phyloP scores from a whole-genome alignment of 2,113 vertebrate genomes.

The Agelaius tricolor region DNA sequence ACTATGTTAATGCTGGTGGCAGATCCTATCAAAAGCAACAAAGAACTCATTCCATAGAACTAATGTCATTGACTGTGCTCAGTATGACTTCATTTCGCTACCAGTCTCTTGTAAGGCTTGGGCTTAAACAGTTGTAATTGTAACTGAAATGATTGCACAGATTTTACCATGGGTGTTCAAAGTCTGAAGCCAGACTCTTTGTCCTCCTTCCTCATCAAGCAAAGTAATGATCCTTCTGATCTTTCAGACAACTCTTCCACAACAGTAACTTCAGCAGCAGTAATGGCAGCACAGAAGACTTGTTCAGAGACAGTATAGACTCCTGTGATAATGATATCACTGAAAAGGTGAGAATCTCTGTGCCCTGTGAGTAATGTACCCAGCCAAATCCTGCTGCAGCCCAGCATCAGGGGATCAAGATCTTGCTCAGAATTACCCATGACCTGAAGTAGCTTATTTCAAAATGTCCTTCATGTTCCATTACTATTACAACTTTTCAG shows the following conservation, averaged over 20 bases:
- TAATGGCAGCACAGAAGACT: conserved; percentile 94
- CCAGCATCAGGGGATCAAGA: not conserved
- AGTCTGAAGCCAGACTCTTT: not conserved
- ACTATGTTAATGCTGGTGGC: not conserved
- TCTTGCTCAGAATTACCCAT: not conserved
- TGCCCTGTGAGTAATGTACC: not conserved
- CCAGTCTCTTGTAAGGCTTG: not conserved
- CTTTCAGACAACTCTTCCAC: conserved; percentile 90
- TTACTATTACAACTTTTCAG: not conserved
- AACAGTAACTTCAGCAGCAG: conserved; percentile 97
- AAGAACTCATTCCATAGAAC: not conserved
- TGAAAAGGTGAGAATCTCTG: conserved; percentile 83
- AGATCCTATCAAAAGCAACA: not conserved
- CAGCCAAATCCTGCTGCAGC: not conserved
- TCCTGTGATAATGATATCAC: conserved; percentile 93
- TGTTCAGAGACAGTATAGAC: conserved; percentile 95
- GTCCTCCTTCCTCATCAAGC: conserved; percentile 35
- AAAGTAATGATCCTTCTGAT: conserved; percentile 56
- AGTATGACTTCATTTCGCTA: conserved; percentile 16
- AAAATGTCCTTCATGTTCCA: not conserved
- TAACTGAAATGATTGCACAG: not conserved
- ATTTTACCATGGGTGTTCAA: not conserved
- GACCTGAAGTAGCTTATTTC: not conserved
- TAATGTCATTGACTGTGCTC: not conserved
- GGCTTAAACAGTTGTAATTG: not conserved